A percentile compares a stretch with the other conserved stretches of the same genome.
Conservation (phyloP, 2,888 invertebrate species). For the Lissocephala sabroskyi region DNA sequence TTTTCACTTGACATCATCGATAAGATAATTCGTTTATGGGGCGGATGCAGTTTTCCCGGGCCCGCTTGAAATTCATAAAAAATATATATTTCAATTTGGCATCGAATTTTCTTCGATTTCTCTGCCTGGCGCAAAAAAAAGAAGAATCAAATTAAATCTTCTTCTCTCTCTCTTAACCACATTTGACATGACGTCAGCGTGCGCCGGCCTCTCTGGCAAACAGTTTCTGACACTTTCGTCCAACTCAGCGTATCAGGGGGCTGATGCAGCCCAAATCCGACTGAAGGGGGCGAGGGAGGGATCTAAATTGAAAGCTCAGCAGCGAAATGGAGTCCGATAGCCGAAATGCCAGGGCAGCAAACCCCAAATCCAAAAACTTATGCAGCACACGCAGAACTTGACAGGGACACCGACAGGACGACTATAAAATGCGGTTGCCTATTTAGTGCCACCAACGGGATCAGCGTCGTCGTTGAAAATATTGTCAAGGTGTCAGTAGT, state of each 20-base stretch:
- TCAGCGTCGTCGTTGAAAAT: conserved; percentile 25
- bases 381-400: conserved; percentile 42
- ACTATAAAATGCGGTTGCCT: conserved; percentile 33
- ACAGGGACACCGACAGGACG: conserved; percentile 34
- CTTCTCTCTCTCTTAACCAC: too few relatives aligned
- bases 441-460: conserved; percentile 24
- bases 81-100: conserved; percentile 15
- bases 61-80: conserved; percentile 25
- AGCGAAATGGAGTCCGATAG: too few relatives aligned
- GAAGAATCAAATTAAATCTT: conserved; percentile 27
- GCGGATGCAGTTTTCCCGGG: neutral
- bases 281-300: conserved; percentile 19
- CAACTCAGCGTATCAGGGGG: conserved; percentile 9
- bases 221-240: conserved; percentile 35
- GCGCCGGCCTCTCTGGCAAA: neutral
- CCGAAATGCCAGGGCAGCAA: conserved; percentile 60
- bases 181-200: conserved; percentile 38
- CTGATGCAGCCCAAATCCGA: conserved; percentile 44
- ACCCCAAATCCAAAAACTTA: conserved; percentile 27
- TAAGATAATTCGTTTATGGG: conserved; percentile 35
- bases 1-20: conserved; percentile 48
- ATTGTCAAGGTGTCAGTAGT: conserved; percentile 62
- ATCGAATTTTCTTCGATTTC: conserved; percentile 6
- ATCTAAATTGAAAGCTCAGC: conserved; percentile 44
- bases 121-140: too few relatives aligned